Conservation (phyloP, 1,140 invertebrate species). For the Sminthurides bifidus region DNA sequence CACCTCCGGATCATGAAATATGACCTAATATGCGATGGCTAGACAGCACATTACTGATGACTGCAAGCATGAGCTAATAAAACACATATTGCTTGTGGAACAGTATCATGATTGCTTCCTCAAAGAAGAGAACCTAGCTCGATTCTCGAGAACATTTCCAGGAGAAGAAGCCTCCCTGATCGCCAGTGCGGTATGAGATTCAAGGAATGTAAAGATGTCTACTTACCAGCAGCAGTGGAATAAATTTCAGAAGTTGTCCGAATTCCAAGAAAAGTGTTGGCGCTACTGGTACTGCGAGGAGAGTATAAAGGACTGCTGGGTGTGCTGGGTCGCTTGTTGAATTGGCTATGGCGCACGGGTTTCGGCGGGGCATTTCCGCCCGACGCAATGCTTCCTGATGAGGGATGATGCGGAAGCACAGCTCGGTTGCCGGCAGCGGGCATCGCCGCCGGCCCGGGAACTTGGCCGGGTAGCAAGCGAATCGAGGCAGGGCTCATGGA, state of each 20-base stretch:
- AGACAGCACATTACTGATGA: too few relatives aligned
- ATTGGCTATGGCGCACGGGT: background rate
- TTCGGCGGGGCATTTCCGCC: background rate
- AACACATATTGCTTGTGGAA: too few relatives aligned
- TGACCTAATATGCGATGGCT: too few relatives aligned
- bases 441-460: background rate
- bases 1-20: too few relatives aligned
- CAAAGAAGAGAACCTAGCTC: too few relatives aligned
- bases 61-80: too few relatives aligned
- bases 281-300: background rate
- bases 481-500: background rate
- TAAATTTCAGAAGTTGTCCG: background rate
- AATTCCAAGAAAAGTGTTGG: background rate
- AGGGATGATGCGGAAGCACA: background rate
- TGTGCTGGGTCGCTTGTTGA: constrained; percentile 1
- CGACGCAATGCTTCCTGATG: too few relatives aligned
- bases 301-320: constrained; percentile 6
- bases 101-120: too few relatives aligned
- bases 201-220: too few relatives aligned
- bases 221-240: constrained; percentile 1
- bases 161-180: too few relatives aligned
- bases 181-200: too few relatives aligned
- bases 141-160: too few relatives aligned
- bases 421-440: background rate
- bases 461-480: background rate